Base-by-base conservation (phyloP, 2,888 invertebrate species). In the Thelaira solivaga region DNA sequence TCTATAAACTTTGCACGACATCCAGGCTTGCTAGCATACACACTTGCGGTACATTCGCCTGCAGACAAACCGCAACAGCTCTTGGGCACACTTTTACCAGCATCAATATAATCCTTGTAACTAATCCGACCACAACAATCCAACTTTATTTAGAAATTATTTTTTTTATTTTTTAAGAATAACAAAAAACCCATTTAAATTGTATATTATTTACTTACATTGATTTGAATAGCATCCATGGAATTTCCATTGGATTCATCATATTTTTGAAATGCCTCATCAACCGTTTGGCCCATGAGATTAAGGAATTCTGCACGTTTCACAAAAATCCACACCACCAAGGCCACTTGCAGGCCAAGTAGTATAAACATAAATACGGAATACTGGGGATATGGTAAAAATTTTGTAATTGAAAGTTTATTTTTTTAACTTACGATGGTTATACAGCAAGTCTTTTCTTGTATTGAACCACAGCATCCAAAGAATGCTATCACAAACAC, bases 391-490 rank as follows among this genome's bases (percentile, higher is more conserved):
- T 8, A 20, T 6, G 11, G 16, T 2, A 39, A 43, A 29, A 8
- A 36, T 47, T 16, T 13, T 39, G 2, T 4, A 16, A 18, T 62
- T 20, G 10, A 36, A 16, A 69, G 1, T 34, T 34, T 1, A 18
- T n/a, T 8, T 13, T n/a, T 1, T 11, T 1, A 18, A 82, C 93
- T 92, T 90, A 96, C 95, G 83, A 94, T 93, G 85, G 94, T 91
- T 61, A 94, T 92, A 93, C 96, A 95, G 90, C 95, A 96, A 88
- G 95, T 93, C 87, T 94, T 96, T 88, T 97, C 96, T 79, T 94
- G 92, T 80, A 95, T 93, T 3, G 97, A 96, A 61, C 97, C 97
- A 85, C 96, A 96, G 89, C 97, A 97, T 76, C 96, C 97, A 85
- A 96, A 94, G 91, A 96, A 96, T 2, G 96, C 93, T 77, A 96